A percentile compares a stretch with the other conserved stretches of the same genome.
Evolutionary conservation across 64 coral and sea anemone genomes (phyloP).

Genomic region (Pachyseris speciosa): DNA sequence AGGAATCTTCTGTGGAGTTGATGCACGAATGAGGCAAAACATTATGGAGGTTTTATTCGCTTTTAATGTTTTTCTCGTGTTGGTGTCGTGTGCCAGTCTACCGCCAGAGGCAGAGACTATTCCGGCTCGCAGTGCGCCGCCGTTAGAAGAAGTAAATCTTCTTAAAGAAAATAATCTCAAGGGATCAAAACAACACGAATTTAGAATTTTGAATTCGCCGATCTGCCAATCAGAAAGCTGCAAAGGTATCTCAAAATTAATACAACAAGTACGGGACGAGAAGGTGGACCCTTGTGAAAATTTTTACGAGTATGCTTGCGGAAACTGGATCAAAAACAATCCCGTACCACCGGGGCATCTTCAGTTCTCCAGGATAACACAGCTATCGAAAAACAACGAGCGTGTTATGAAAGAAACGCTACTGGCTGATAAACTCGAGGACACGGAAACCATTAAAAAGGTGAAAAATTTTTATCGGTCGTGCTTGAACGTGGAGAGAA

Average conservation of each 20-base stretch:
- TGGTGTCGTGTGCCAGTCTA: slow-evolving; percentile 45
- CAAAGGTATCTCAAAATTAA: slow-evolving; percentile 58
- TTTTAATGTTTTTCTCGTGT: slow-evolving; percentile 6
- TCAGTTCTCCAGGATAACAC: slow-evolving; percentile 83
- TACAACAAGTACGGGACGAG: slow-evolving; percentile 62
- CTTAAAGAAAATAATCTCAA: neutral
- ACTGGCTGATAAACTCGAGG: slow-evolving; percentile 9
- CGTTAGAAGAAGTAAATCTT: slow-evolving; percentile 29
- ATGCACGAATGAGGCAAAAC: neutral
- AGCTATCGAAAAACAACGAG: slow-evolving; percentile 91
- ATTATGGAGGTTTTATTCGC: neutral
- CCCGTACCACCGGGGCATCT: slow-evolving; percentile 65
- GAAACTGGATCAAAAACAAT: slow-evolving; percentile 75
- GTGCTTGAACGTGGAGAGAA: slow-evolving; percentile 77
- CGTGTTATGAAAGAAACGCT: slow-evolving; percentile 62
- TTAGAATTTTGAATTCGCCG: neutral
- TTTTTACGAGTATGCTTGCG: slow-evolving; percentile 94
- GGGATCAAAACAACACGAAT: neutral
- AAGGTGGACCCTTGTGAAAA: slow-evolving; percentile 79
- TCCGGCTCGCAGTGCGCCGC: slow-evolving; percentile 20
- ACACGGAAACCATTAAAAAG: slow-evolving; percentile 75
- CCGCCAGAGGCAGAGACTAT: neutral
- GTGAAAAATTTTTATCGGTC: slow-evolving; percentile 95
- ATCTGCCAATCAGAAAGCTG: slow-evolving; percentile 75
- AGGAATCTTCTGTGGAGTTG: neutral